Percentiles rank a stretch among this genome's conserved stretches.
Conservation (phyloP, 2,113 vertebrate genomes). For the Choloepus hoffmanni region DNA sequence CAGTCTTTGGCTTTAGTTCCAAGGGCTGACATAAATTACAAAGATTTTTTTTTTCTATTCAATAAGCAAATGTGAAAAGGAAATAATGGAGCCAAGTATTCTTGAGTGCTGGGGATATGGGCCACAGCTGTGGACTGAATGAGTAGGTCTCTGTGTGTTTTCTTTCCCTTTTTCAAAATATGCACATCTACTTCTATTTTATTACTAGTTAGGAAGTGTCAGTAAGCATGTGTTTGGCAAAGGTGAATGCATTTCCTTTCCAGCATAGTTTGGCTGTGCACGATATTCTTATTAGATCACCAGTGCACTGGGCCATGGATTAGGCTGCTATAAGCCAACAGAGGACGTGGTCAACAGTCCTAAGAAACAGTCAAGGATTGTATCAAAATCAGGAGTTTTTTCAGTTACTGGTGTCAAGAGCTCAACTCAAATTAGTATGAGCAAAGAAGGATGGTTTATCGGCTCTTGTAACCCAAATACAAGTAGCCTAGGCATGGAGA, state of each 20-base stretch:
- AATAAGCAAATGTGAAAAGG: constrained; percentile 34
- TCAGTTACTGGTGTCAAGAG: not conserved
- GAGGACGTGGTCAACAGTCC: not conserved
- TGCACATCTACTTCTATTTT: not conserved
- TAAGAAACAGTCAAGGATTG: not conserved
- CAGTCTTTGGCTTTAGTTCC: not conserved
- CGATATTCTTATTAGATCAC: not conserved
- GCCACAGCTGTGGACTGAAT: not conserved
- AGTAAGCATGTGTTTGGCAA: constrained; percentile 18
- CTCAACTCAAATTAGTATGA: not conserved
- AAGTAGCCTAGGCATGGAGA: not conserved
- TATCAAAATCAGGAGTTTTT: not conserved
- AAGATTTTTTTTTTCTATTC: not conserved
- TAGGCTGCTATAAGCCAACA: not conserved
- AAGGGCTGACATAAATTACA: not conserved
- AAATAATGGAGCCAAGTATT: not conserved
- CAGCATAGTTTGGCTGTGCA: not conserved
- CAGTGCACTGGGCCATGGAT: too few relatives aligned
- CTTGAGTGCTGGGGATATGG: not conserved
- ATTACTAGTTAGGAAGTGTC: constrained; percentile 36
- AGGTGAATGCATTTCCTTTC: not conserved
- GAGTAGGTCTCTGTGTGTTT: not conserved
- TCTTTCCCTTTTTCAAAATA: constrained; percentile 27
- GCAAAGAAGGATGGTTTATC: not conserved
- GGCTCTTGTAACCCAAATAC: not conserved